Conservation (phyloP, 1,140 invertebrate species). For the Solenopsis invicta region DNA sequence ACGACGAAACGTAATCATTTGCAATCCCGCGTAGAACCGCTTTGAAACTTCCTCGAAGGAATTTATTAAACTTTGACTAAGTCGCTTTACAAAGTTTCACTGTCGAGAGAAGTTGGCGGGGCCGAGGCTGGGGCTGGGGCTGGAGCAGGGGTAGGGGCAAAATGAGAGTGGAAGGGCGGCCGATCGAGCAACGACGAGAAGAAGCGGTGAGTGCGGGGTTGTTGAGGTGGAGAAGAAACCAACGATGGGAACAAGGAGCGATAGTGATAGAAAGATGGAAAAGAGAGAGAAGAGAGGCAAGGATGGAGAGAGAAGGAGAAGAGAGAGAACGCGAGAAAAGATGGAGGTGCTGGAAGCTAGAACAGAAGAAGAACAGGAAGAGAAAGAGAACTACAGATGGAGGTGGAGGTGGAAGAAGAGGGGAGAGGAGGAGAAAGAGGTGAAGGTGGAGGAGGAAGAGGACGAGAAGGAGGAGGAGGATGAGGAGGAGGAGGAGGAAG, state of each 20-base stretch:
- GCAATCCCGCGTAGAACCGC: conserved; percentile 83
- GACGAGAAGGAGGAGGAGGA: conserved; percentile 11
- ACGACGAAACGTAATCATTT: conserved; percentile 81
- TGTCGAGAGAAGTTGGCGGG: conserved; percentile 68
- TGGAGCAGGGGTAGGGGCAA: conserved; percentile 31
- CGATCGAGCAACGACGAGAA: conserved; percentile 59
- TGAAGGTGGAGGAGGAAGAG: conserved; percentile 9
- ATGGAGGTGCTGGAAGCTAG: not conserved
- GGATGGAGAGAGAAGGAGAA: not conserved
- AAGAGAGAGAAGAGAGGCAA: conserved; percentile 4
- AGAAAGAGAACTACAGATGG: conserved; percentile 23
- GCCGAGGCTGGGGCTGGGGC: conserved; percentile 38
- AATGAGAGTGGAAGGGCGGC: conserved; percentile 52
- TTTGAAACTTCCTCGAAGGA: conserved; percentile 84
- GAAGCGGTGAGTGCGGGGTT: conserved; percentile 42
- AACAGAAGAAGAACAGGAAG: conserved; percentile 14
- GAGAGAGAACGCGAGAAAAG: conserved; percentile 1
- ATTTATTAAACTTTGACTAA: conserved; percentile 86
- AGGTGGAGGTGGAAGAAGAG: conserved; percentile 14
- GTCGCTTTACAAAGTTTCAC: conserved; percentile 85
- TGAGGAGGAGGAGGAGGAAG: conserved; percentile 17
- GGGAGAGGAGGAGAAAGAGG: conserved; percentile 7
- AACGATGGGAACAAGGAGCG: conserved; percentile 45
- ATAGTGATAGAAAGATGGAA: conserved; percentile 28
- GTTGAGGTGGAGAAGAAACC: conserved; percentile 54